Conservation (phyloP, 1,140 invertebrate species). For the Drosophila leontia region DNA sequence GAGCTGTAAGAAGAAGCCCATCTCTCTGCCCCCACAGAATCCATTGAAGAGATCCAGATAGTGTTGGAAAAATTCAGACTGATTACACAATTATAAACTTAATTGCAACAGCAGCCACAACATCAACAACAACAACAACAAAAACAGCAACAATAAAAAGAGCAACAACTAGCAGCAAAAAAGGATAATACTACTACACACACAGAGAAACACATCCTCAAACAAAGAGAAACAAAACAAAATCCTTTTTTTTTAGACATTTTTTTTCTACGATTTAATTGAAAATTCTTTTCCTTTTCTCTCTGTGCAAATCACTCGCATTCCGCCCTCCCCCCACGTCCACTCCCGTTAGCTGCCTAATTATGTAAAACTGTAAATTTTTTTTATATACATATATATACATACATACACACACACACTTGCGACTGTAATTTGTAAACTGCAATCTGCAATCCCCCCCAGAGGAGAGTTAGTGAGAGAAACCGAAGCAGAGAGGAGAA, state of each 20-base stretch:
- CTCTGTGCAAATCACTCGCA: constrained; percentile 52
- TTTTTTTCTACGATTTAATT: constrained; percentile 42
- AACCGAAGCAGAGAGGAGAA: neutral
- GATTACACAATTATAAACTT: constrained; percentile 65
- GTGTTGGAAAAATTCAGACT: constrained; percentile 74
- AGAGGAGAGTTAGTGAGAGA: constrained; percentile 17
- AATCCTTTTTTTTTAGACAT: constrained; percentile 20
- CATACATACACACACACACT: neutral
- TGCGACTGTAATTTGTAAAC: constrained; percentile 22
- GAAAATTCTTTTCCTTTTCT: constrained; percentile 47
- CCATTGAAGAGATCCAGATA: constrained; percentile 56
- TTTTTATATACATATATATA: constrained; percentile 59
- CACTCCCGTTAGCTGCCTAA: constrained; percentile 26
- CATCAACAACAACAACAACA: constrained; percentile 7
- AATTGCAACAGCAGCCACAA: constrained; percentile 37
- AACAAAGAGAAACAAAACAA: constrained; percentile 24
- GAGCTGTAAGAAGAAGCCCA: constrained; percentile 89
- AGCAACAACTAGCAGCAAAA: constrained; percentile 24
- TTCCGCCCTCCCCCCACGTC: constrained; percentile 37
- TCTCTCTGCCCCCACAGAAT: constrained; percentile 8
- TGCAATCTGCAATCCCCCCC: constrained; percentile 35
- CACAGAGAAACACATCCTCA: constrained; percentile 20
- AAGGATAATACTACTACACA: constrained; percentile 16
- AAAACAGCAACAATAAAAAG: constrained; percentile 32
- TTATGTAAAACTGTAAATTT: constrained; percentile 71